A percentile compares a stretch with the other conserved stretches of the same genome.
Conservation (phyloP, 2,888 invertebrate genomes). For the Agrochola macilenta region DNA sequence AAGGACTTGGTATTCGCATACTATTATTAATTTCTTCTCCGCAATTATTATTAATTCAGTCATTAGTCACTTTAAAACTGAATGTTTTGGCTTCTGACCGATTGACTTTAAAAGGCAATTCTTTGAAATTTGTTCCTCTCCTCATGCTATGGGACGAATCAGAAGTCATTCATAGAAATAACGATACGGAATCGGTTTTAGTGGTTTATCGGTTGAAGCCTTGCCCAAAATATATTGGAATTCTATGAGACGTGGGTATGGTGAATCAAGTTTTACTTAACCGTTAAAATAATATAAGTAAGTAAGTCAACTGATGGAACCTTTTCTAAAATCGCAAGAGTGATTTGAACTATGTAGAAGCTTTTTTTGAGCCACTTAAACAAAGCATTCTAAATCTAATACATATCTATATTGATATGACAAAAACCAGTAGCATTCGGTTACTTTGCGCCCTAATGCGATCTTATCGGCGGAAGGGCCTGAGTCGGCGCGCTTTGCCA, state of each 20-base stretch:
- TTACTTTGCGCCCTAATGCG: slow-evolving; percentile 87
- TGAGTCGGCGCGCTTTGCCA: slow-evolving; percentile 87
- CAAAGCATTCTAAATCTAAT: slow-evolving; percentile 52
- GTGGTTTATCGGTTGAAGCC: background rate
- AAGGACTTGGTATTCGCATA: slow-evolving; percentile 31
- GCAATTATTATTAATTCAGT: slow-evolving; percentile 47
- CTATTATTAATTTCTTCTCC: slow-evolving; percentile 7
- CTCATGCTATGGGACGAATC: slow-evolving; percentile 66
- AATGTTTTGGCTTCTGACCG: slow-evolving; percentile 56
- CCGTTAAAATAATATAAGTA: no score
- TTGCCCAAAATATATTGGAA: background rate
- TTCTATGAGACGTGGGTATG: background rate
- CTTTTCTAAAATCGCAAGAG: background rate
- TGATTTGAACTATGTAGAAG: background rate
- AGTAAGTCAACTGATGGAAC: background rate
- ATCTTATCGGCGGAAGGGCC: slow-evolving; percentile 87
- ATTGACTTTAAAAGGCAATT: slow-evolving; percentile 67
- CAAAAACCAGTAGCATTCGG: slow-evolving; percentile 87
- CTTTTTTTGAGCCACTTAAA: slow-evolving; percentile 26
- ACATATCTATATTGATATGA: slow-evolving; percentile 75
- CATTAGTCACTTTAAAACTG: slow-evolving; percentile 52
- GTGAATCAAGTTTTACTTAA: background rate
- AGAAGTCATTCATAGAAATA: slow-evolving; percentile 68
- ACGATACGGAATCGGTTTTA: slow-evolving; percentile 17
- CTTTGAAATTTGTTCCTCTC: slow-evolving; percentile 69